Conservation (phyloP, 2,113 vertebrate genomes). For the Nibea coibor region DNA sequence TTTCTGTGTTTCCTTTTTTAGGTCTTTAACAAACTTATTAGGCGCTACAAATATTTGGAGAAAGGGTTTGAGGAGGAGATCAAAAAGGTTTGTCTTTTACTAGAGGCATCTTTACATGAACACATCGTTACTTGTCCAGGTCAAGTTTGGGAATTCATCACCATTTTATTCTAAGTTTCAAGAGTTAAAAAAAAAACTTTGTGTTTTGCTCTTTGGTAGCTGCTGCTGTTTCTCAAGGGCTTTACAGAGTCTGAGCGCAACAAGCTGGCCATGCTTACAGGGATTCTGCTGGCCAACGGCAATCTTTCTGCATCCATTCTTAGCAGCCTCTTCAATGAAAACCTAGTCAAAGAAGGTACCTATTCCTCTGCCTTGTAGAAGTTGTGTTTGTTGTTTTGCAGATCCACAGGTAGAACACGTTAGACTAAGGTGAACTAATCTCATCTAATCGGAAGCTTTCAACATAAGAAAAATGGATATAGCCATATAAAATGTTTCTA, state of each 20-base stretch:
- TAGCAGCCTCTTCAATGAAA: conserved; percentile 97
- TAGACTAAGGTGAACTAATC: not conserved
- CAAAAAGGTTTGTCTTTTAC: conserved; percentile 90
- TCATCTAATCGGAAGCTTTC: no score
- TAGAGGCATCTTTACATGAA: not conserved
- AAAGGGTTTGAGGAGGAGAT: conserved; percentile 99
- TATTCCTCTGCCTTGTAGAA: accelerated
- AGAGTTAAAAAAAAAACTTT: not conserved
- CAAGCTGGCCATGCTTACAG: conserved; percentile 97
- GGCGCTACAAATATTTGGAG: conserved; percentile 97
- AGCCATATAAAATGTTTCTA: not conserved
- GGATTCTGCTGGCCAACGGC: conserved; percentile 95
- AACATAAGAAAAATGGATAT: not conserved
- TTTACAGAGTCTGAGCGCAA: conserved; percentile 98
- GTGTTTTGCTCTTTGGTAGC: conserved; percentile 80
- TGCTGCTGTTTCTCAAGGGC: conserved; percentile 97
- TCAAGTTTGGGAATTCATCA: not conserved
- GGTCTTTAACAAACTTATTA: conserved; percentile 99
- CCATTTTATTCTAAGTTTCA: not conserved
- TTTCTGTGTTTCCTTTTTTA: conserved; percentile 57
- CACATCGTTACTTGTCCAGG: not conserved
- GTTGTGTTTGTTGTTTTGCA: not conserved
- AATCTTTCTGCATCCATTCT: conserved; percentile 95
- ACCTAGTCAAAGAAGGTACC: conserved; percentile 97
- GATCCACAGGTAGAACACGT: not conserved